phyloP scores from a whole-genome alignment of 2,113 vertebrate genomes.

The Colius striatus region DNA sequence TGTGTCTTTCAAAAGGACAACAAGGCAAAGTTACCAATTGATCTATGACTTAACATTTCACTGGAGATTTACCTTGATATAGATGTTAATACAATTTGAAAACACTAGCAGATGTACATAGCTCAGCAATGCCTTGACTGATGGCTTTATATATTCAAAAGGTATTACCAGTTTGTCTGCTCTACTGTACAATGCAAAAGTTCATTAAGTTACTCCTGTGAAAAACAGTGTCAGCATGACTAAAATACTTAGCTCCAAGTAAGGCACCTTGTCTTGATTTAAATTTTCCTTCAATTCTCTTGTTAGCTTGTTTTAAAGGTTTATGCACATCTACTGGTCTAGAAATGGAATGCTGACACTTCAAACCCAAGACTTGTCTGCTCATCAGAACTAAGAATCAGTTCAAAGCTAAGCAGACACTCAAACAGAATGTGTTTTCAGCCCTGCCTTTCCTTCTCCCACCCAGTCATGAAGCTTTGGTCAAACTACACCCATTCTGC shows the following conservation, averaged over 20 bases:
- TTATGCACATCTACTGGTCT: fast-evolving
- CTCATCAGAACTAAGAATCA: not conserved
- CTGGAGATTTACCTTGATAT: not conserved
- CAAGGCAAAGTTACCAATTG: fast-evolving
- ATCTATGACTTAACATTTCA: not conserved
- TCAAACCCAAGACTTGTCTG: not conserved
- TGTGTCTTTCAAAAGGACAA: fast-evolving
- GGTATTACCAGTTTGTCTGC: not conserved
- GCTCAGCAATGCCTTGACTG: not conserved
- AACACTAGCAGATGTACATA: fast-evolving
- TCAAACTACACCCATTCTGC: conserved; percentile 5
- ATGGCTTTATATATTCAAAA: not conserved
- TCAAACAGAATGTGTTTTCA: not conserved
- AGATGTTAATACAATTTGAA: not conserved
- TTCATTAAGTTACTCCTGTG: not conserved
- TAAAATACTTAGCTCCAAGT: not conserved
- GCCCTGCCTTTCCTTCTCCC: not conserved
- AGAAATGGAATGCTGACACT: not conserved
- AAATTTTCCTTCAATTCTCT: not conserved
- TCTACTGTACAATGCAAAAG: not conserved
- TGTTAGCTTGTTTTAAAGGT: not conserved
- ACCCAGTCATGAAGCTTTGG: not conserved
- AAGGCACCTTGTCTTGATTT: not conserved
- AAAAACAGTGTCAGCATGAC: not conserved
- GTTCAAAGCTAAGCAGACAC: conserved; percentile 6